Percentiles rank a stretch among this genome's conserved stretches.
Conservation (phyloP, 2,888 invertebrate genomes). For the Caenorhabditis sinica region DNA sequence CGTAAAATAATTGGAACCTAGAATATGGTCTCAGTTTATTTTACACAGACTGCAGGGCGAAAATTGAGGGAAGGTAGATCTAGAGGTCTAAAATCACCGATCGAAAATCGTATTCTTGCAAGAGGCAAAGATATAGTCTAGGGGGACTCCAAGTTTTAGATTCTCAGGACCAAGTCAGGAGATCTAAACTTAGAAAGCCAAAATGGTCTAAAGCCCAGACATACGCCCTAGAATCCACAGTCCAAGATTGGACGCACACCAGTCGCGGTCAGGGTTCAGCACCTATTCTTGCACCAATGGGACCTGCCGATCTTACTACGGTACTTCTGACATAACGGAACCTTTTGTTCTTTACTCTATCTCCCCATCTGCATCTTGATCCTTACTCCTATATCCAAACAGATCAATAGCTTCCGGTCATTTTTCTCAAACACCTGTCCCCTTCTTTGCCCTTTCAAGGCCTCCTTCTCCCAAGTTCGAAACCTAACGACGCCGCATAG, state of each 20-base stretch:
- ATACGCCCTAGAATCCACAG: no score
- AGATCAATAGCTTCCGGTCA: no score
- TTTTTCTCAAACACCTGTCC: no score
- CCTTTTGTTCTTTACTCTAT: not conserved
- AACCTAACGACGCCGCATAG: not conserved
- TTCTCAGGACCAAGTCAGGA: no score
- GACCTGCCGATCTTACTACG: no score
- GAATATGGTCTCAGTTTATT: not conserved
- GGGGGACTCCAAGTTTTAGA: not conserved
- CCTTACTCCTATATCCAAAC: no score
- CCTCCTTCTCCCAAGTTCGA: not conserved
- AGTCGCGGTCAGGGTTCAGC: no score
- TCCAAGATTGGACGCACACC: no score
- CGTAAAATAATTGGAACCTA: constrained; percentile 25
- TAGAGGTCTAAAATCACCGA: constrained; percentile 38
- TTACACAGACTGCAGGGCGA: not conserved
- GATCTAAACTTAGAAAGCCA: no score
- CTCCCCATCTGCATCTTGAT: constrained; percentile 1
- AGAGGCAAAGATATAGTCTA: not conserved
- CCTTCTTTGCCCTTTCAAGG: not conserved
- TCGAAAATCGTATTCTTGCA: constrained; percentile 20
- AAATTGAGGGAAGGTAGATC: not conserved
- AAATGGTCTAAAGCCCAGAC: no score
- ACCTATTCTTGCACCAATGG: no score
- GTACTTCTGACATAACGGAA: not conserved